Evolutionary conservation across 2,797 vertebrate genomes (phyloP), one percentile per base, ranked within the genome.

Genomic region (Fundulus diaphanus): DNA sequence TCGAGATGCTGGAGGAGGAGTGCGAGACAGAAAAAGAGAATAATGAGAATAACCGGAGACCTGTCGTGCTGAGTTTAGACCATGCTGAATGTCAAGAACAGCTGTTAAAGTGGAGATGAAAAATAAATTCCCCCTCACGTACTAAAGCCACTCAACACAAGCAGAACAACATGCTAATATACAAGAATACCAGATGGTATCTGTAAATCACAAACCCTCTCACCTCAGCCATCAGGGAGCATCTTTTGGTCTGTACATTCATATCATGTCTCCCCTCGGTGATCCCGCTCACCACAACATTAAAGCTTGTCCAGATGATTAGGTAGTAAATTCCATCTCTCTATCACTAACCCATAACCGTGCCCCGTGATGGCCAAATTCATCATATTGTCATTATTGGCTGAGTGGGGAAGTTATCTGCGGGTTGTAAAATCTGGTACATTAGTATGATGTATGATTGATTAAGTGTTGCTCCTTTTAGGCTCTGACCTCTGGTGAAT

Each of bases 391-490:
- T 88, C 83, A 79, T 79, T 29, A 35, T 65, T 86, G 88, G 74
- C 87, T 63, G 49, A 29, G 37, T 59, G 73, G 35, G 67, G 69
- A 84, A 61, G 74, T 57, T 87, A 81, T 90, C 83, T 78, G 63
- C 76, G 66, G 72, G 76, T 82, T 81, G 52, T 73, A 52, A 79
- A 79, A 78, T 69, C 66, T 24, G 33, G 70, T 40, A 35, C 9
- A 48, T 69, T 67, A 68, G 74, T 56, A 71, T 56, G 73, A 22
- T 65, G 51, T 42, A 20, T 84, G 82, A 87, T 77, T 59, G 68
- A 82, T 82, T 81, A 70, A 83, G 63, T 86, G 85, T 84, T 87
- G 90, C 87, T 84, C 56, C 82, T 77, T 81, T 87, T 86, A 76
- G 59, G 46, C 54, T 78, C 27, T 56, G 69, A 82, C 77, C 84